phyloP scores from a whole-genome alignment of 53 echinoderm and acorn worm species.

The Hippasteria phrygiana region DNA sequence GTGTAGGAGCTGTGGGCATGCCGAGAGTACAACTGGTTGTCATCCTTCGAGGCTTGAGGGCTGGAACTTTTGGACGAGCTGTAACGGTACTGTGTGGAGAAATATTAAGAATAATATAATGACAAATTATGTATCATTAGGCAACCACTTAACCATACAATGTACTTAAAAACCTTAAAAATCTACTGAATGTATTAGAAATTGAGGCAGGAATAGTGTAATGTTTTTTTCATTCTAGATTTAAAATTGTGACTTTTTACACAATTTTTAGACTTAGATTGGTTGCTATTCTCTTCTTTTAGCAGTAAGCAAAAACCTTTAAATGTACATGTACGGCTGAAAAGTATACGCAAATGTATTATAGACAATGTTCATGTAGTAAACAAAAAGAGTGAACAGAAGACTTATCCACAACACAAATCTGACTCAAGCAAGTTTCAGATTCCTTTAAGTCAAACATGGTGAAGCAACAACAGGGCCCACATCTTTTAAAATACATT shows the following conservation, averaged over 20 bases:
- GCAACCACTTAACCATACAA: not conserved
- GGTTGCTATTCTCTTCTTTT: too few relatives aligned
- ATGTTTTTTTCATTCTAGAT: not conserved
- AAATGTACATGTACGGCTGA: too few relatives aligned
- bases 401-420: too few relatives aligned
- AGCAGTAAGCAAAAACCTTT: too few relatives aligned
- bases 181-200: not conserved
- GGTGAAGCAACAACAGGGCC: too few relatives aligned
- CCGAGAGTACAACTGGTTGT: not conserved
- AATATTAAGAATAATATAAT: not conserved
- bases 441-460: too few relatives aligned
- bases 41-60: conserved; percentile 42
- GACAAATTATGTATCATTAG: not conserved
- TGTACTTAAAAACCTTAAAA: not conserved
- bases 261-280: not conserved
- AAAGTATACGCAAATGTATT: too few relatives aligned
- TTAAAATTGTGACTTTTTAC: not conserved
- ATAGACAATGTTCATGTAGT: too few relatives aligned
- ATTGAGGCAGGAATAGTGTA: not conserved
- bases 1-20: conserved; percentile 15
- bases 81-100: conserved; percentile 37
- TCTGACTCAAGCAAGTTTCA: too few relatives aligned
- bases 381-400: too few relatives aligned
- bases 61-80: conserved; percentile 66
- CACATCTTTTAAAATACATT: not conserved